Conservation (phyloP, 2,113 vertebrate species). For the Eupsittula cactorum region DNA sequence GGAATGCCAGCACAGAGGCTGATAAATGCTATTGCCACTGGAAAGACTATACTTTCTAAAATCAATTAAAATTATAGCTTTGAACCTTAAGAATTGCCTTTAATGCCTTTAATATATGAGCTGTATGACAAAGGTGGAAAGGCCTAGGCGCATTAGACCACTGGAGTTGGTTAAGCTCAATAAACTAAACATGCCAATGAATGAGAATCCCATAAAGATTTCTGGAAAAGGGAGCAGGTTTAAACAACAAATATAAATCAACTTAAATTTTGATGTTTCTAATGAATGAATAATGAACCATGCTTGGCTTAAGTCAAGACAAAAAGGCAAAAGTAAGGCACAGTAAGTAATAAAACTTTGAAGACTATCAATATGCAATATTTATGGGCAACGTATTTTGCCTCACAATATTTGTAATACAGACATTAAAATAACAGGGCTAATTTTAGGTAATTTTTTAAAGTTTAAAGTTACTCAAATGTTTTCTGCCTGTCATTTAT, state of each 20-base stretch:
- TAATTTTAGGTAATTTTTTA: background rate
- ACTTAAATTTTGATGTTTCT: background rate
- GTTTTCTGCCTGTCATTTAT: background rate
- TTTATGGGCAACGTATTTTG: background rate
- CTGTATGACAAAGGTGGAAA: background rate
- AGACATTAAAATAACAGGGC: background rate
- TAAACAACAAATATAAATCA: background rate
- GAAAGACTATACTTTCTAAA: constrained; percentile 8
- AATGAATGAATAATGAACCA: background rate
- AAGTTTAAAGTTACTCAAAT: background rate
- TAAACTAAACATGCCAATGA: background rate
- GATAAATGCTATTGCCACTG: background rate
- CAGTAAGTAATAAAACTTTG: background rate
- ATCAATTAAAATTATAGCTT: constrained; percentile 21
- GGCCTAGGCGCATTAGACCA: background rate
- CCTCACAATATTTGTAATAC: background rate
- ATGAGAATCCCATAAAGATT: background rate
- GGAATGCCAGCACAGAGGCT: background rate
- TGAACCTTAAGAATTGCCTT: background rate
- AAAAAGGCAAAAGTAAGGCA: background rate
- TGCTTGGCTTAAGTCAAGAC: background rate
- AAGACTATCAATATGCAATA: background rate
- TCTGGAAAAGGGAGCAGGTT: background rate
- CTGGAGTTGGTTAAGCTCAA: background rate
- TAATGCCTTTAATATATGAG: background rate